These are phyloP conservation scores for Matsumurasca onukii DNA, from an alignment of 1,140 invertebrate species.

Conservation along the genomic window DNA sequence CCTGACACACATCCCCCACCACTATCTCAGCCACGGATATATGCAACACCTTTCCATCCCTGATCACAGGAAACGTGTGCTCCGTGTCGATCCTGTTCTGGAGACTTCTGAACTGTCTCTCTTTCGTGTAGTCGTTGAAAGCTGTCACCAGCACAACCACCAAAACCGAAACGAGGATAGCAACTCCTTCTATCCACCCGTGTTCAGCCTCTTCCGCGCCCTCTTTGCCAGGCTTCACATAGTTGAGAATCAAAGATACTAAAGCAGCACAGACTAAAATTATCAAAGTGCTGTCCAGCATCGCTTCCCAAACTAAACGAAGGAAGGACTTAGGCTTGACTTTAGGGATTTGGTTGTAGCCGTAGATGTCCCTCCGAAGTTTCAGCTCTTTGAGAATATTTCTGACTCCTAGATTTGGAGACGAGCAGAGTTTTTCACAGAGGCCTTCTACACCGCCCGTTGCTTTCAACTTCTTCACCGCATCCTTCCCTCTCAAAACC, in stretches of 20 bases:
- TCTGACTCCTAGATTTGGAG: neutral
- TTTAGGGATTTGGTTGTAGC: constrained; percentile 96
- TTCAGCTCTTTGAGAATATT: constrained; percentile 45
- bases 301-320: constrained; percentile 96
- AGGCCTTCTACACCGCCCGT: neutral
- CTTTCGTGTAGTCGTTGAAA: constrained; percentile 99
- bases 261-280: constrained; percentile 92
- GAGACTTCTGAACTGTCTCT: constrained; percentile 94
- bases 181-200: constrained; percentile 97
- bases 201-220: constrained; percentile 83
- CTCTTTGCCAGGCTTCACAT: constrained; percentile 26
- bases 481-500: neutral
- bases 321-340: constrained; percentile 99
- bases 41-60: constrained; percentile 87
- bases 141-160: constrained; percentile 98
- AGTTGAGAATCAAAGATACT: constrained; percentile 69
- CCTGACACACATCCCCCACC: constrained; percentile 96
- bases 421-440: neutral
- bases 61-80: constrained; percentile 96
- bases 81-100: constrained; percentile 98
- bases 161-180: constrained; percentile 81
- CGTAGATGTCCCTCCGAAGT: constrained; percentile 89
- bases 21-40: constrained; percentile 96
- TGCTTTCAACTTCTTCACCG: neutral
- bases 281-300: constrained; percentile 97